These are phyloP conservation scores for Microcebus ravelobensis DNA, from an alignment of 2,113 vertebrate genomes.

Conservation along the genomic window DNA sequence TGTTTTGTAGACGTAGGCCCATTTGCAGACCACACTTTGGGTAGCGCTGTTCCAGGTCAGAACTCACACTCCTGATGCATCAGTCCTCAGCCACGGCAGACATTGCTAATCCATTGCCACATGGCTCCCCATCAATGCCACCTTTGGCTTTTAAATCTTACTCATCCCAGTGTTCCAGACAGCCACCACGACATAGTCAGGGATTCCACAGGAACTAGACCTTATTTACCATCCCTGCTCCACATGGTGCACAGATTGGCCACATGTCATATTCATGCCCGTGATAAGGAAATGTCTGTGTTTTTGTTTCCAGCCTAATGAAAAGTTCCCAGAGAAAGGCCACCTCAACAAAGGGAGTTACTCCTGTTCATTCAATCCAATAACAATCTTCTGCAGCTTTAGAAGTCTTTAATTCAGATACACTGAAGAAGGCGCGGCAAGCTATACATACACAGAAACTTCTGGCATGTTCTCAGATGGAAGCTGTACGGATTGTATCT, in stretches of 20 bases:
- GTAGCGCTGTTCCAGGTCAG: neutral
- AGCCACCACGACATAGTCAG: neutral
- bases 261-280: neutral
- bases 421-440: neutral
- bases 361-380: neutral
- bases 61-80: accelerated
- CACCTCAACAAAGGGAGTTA: neutral
- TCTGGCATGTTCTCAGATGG: neutral
- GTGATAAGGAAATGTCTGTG: neutral
- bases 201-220: neutral
- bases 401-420: neutral
- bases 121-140: neutral
- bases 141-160: neutral
- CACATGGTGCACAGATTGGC: neutral
- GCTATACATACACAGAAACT: neutral
- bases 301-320: neutral
- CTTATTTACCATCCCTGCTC: neutral
- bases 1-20: neutral
- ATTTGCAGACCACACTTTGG: neutral
- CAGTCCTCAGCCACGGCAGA: neutral
- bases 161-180: neutral
- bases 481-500: neutral
- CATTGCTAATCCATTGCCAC: neutral
- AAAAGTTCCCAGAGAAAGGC: neutral
- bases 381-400: neutral